phyloP scores from a whole-genome alignment of 2,797 vertebrate genomes.

The Benthosema pterotum region DNA sequence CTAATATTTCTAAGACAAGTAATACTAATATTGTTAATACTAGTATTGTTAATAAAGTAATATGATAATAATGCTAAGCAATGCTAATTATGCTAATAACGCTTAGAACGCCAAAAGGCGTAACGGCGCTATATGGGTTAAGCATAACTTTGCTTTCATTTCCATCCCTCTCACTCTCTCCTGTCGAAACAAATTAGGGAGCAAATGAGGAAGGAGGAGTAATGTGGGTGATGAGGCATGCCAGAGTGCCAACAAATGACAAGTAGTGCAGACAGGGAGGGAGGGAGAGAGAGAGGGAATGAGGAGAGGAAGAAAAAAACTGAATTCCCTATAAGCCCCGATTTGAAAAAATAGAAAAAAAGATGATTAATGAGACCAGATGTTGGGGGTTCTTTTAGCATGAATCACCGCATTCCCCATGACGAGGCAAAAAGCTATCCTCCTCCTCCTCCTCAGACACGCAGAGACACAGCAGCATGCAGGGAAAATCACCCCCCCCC shows the following conservation, averaged over 20 bases:
- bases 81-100: no score
- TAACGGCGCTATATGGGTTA: no score
- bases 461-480: slow-evolving; percentile 28
- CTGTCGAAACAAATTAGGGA: slow-evolving; percentile 68
- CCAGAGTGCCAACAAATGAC: slow-evolving; percentile 62
- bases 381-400: slow-evolving; percentile 65
- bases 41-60: no score
- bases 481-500: slow-evolving; percentile 44
- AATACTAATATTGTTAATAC: no score
- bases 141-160: slow-evolving; percentile 17
- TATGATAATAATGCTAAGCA: no score
- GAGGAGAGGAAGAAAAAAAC: slow-evolving; percentile 49
- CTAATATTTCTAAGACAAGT: no score
- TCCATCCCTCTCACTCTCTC: slow-evolving; percentile 22
- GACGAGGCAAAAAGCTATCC: slow-evolving; percentile 62
- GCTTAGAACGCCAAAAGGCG: no score
- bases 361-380: slow-evolving; percentile 76
- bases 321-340: slow-evolving; percentile 50
- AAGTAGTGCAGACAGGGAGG: slow-evolving; percentile 38
- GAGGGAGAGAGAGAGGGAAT: slow-evolving; percentile 3
- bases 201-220: slow-evolving; percentile 68
- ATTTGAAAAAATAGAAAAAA: slow-evolving; percentile 67
- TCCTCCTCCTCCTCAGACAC: no score
- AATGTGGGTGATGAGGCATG: slow-evolving; percentile 62
- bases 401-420: slow-evolving; percentile 65